Percentiles rank a stretch among this genome's conserved stretches.
Conservation (phyloP, 2,113 vertebrate species). For the Sceloporus tristichus region DNA sequence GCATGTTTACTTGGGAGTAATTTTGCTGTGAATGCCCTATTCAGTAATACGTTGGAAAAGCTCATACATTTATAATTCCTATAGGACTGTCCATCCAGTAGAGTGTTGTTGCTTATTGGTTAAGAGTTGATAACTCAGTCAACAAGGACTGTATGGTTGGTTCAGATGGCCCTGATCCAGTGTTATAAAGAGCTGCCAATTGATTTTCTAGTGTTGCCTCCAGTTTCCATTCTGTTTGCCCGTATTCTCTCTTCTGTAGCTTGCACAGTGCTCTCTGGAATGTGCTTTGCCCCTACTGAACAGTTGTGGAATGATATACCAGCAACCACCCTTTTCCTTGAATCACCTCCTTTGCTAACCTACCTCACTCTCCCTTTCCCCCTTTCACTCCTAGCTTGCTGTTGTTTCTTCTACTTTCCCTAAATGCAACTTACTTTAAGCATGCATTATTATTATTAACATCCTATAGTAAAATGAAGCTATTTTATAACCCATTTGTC, state of each 20-base stretch:
- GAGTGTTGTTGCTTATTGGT: constrained; percentile 16
- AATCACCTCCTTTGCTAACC: constrained; percentile 58
- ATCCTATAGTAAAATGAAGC: constrained; percentile 84
- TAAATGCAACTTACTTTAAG: constrained; percentile 99
- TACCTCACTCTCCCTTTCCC: constrained; percentile 12
- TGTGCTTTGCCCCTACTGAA: constrained; percentile 77
- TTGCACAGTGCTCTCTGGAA: constrained; percentile 53
- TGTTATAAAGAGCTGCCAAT: constrained; percentile 20
- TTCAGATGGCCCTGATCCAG: constrained; percentile 8
- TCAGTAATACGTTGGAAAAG: not conserved
- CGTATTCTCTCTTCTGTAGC: constrained; percentile 47
- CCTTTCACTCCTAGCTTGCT: constrained; percentile 80
- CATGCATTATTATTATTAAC: constrained; percentile 89
- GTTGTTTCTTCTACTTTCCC: constrained; percentile 95
- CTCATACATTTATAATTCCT: not conserved
- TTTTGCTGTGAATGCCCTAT: not conserved
- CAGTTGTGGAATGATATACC: constrained; percentile 63
- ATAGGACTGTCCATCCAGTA: not conserved
- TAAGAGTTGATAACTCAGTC: not conserved
- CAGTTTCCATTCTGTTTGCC: constrained; percentile 21
- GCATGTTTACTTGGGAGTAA: not conserved
- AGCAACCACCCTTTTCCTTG: constrained; percentile 7
- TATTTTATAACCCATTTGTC: constrained; percentile 83
- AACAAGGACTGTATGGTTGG: constrained; percentile 21
- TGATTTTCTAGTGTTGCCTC: constrained; percentile 1